These are phyloP conservation scores for Gymnodraco acuticeps DNA, from an alignment of 2,797 vertebrate species.

Conservation along the genomic window DNA sequence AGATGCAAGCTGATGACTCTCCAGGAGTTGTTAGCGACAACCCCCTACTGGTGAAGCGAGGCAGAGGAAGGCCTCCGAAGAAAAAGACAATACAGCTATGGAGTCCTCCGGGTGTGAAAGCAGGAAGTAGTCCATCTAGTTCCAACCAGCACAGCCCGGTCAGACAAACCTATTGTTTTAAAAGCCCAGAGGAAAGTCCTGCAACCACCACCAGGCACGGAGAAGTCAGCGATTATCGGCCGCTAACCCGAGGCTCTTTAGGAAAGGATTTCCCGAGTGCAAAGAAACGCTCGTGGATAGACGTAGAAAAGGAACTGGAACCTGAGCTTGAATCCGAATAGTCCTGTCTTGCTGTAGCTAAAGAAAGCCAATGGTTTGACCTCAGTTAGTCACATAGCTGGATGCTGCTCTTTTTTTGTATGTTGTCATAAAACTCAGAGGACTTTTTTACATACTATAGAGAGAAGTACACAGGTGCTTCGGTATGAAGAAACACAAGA, in stretches of 20 bases:
- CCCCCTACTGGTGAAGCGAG: slow-evolving; percentile 15
- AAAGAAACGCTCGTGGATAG: slow-evolving; percentile 79
- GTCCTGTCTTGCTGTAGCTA: background rate
- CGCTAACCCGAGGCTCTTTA: slow-evolving; percentile 68
- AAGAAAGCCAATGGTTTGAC: slow-evolving; percentile 13
- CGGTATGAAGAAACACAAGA: slow-evolving; percentile 16
- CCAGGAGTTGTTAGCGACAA: fast-evolving
- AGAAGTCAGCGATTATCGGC: slow-evolving; percentile 3
- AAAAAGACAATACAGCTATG: fast-evolving
- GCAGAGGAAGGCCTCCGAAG: slow-evolving; percentile 67
- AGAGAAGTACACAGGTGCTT: slow-evolving; percentile 6
- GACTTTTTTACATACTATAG: slow-evolving; percentile 21
- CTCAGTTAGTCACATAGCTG: slow-evolving; percentile 43
- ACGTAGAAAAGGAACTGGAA: slow-evolving; percentile 75
- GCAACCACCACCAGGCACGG: fast-evolving
- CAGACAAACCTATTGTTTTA: background rate
- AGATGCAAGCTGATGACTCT: background rate
- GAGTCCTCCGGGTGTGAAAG: background rate
- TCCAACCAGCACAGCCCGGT: slow-evolving; percentile 10
- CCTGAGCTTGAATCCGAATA: slow-evolving; percentile 58
- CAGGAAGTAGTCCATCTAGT: background rate
- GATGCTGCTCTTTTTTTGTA: slow-evolving; percentile 35
- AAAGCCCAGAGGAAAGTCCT: background rate
- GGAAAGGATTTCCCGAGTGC: slow-evolving; percentile 82
- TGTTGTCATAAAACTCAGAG: slow-evolving; percentile 29